Evolutionary conservation across 2,888 invertebrate genomes (phyloP).

Genomic region (Limnephilus marmoratus): DNA sequence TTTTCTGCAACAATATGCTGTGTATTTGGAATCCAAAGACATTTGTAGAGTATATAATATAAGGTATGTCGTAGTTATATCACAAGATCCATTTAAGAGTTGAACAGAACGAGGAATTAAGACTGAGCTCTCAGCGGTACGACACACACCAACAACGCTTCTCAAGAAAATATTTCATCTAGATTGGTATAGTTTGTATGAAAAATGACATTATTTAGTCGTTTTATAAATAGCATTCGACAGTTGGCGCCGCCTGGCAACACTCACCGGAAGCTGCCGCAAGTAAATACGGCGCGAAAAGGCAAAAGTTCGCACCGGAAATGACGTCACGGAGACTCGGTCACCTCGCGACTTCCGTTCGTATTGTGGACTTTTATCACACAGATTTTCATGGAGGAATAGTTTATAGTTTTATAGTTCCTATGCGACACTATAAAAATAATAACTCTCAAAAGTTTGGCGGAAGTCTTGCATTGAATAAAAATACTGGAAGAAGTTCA

Average conservation of each 20-base stretch:
- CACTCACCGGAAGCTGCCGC: conserved; percentile 41
- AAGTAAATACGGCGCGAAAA: conserved; percentile 40
- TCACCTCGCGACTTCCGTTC: conserved; percentile 32
- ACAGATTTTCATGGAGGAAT: neutral
- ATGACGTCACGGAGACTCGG: conserved; percentile 22
- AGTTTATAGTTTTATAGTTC: conserved; percentile 5
- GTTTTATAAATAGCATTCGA: neutral
- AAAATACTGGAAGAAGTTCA: neutral
- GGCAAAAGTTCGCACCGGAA: conserved; percentile 33
- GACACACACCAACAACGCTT: neutral
- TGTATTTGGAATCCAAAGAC: too few relatives aligned
- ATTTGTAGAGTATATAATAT: too few relatives aligned
- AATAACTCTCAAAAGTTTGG: neutral
- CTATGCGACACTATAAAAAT: neutral
- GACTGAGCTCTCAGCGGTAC: neutral
- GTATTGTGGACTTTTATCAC: conserved; percentile 4
- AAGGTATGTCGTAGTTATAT: too few relatives aligned
- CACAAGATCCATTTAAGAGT: too few relatives aligned
- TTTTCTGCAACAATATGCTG: too few relatives aligned
- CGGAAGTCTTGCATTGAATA: neutral
- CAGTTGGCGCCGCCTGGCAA: conserved; percentile 29
- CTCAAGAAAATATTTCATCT: neutral
- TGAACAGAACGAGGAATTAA: neutral
- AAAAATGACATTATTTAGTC: neutral
- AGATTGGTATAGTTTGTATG: neutral